Evolutionary conservation across 2,888 invertebrate species (phyloP).

Genomic region (Odontothrips loti): DNA sequence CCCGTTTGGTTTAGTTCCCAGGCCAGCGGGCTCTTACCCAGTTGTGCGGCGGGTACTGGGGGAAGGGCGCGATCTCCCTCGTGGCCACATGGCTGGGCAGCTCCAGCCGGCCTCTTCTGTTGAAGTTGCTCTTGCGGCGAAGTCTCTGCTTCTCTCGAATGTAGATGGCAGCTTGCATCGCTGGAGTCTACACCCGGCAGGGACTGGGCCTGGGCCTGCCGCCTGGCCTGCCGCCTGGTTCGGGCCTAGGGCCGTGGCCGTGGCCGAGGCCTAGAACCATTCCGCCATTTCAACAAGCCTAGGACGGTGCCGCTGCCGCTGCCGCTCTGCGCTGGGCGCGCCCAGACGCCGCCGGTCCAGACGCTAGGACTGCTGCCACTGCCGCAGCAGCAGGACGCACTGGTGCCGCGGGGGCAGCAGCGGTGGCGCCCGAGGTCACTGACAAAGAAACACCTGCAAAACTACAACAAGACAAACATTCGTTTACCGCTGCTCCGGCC

Average conservation of each 20-base stretch:
- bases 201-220: background rate
- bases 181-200: constrained; percentile 40
- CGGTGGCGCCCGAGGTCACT: background rate
- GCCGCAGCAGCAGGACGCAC: too few species aligned
- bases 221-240: background rate
- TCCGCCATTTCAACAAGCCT: background rate
- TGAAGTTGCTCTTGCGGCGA: constrained; percentile 75
- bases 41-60: constrained; percentile 77
- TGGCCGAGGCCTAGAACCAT: background rate
- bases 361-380: background rate
- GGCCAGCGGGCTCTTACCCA: constrained; percentile 50
- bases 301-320: background rate
- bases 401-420: background rate
- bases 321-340: background rate
- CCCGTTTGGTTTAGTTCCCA: background rate
- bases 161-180: constrained; percentile 91
- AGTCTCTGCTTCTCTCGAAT: constrained; percentile 86
- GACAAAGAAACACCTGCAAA: background rate
- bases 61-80: constrained; percentile 80
- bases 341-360: too few species aligned
- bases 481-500: background rate
- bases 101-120: constrained; percentile 56
- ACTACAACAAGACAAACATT: constrained; percentile 12
- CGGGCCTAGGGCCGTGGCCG: background rate
- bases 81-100: constrained; percentile 84